These are phyloP conservation scores for Hyla sarda DNA, from an alignment of 2,113 vertebrate species.

Conservation along the genomic window DNA sequence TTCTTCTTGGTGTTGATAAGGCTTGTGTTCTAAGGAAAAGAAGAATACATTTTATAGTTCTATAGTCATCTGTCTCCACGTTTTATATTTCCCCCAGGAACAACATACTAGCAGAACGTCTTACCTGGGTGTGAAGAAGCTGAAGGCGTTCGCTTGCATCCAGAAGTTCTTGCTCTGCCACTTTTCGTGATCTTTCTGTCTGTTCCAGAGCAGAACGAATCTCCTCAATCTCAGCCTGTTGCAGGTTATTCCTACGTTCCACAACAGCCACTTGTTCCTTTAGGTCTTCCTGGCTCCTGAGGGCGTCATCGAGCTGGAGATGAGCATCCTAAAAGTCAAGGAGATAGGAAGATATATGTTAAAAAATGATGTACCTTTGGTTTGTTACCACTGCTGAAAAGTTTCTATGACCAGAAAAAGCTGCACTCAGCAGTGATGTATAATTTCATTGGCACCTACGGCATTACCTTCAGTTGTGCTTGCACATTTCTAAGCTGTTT, in stretches of 20 bases:
- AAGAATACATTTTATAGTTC: background rate
- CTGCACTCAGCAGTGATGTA: too few species aligned
- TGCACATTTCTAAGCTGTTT: slow-evolving; percentile 77
- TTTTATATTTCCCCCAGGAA: background rate
- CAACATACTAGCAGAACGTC: background rate
- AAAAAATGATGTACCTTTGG: too few species aligned
- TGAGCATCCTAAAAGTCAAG: slow-evolving; percentile 78
- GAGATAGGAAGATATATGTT: too few species aligned
- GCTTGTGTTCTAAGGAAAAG: slow-evolving; percentile 73
- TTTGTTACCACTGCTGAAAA: background rate
- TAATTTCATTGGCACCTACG: too few species aligned
- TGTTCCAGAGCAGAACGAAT: slow-evolving; percentile 82
- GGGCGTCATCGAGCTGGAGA: slow-evolving; percentile 82
- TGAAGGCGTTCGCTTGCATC: slow-evolving; percentile 80
- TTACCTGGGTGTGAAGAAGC: slow-evolving; percentile 82
- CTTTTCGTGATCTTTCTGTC: slow-evolving; percentile 76
- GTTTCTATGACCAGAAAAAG: too few species aligned
- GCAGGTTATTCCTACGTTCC: slow-evolving; percentile 78
- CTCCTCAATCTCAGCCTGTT: slow-evolving; percentile 82
- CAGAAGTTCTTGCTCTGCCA: slow-evolving; percentile 82
- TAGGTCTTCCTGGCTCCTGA: slow-evolving; percentile 72
- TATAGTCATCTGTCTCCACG: background rate
- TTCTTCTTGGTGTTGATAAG: slow-evolving; percentile 79
- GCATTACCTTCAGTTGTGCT: slow-evolving; percentile 72
- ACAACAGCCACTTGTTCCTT: slow-evolving; percentile 84